phyloP scores from a whole-genome alignment of 2,797 vertebrate species.

The Perodicticus potto region DNA sequence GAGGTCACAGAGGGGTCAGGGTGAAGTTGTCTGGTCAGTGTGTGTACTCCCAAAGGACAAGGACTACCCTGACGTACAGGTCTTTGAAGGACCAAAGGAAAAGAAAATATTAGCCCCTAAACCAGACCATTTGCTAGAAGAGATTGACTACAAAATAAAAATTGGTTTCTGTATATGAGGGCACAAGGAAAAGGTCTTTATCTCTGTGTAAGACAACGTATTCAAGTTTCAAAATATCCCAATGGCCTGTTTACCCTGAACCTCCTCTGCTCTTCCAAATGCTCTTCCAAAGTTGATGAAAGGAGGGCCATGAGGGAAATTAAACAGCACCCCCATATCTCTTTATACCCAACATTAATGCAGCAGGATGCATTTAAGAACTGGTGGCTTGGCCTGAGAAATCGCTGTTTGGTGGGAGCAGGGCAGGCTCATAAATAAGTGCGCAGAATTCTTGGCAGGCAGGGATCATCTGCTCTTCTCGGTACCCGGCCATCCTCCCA shows the following conservation, averaged over 20 bases:
- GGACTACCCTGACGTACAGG: not conserved
- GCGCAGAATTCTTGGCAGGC: constrained; percentile 81
- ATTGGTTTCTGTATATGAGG: constrained; percentile 60
- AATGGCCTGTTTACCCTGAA: constrained; percentile 54
- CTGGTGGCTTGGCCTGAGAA: constrained; percentile 74
- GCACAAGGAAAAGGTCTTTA: constrained; percentile 64
- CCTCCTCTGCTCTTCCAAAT: constrained; percentile 67
- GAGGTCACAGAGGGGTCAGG: not conserved
- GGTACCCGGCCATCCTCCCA: constrained; percentile 72
- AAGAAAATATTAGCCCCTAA: constrained; percentile 51
- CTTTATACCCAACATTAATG: constrained; percentile 11
- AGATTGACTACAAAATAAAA: constrained; percentile 47
- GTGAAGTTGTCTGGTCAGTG: not conserved
- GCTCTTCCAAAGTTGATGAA: constrained; percentile 65
- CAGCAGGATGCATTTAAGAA: constrained; percentile 64
- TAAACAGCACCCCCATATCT: constrained; percentile 46
- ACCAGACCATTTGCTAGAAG: constrained; percentile 47
- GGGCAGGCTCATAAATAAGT: constrained; percentile 81
- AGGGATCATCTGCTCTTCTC: constrained; percentile 80
- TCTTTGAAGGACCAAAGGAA: constrained; percentile 19
- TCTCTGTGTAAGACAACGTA: constrained; percentile 74
- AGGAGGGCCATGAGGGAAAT: constrained; percentile 52
- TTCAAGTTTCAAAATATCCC: constrained; percentile 82
- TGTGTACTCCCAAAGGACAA: constrained; percentile 43
- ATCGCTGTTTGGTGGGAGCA: constrained; percentile 74